Conservation (phyloP, 1,140 invertebrate genomes). For the Drosophila baimaii region DNA sequence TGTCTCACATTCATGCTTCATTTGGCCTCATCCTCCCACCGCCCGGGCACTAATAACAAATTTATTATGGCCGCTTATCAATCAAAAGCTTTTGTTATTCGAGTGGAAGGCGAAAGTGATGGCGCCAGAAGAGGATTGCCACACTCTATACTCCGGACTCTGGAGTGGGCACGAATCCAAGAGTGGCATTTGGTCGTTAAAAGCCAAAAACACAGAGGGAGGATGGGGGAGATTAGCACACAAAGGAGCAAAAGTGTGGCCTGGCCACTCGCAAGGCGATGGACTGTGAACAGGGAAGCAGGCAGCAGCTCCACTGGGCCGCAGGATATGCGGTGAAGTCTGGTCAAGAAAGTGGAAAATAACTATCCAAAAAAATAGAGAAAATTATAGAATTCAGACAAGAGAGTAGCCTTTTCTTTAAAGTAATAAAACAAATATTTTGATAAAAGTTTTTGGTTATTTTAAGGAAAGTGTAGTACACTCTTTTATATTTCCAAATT, state of each 20-base stretch:
- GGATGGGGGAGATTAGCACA: slow-evolving; percentile 50
- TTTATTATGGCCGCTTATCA: slow-evolving; percentile 75
- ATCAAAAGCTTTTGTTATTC: slow-evolving; percentile 65
- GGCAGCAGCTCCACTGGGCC: slow-evolving; percentile 1
- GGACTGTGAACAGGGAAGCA: slow-evolving; percentile 29
- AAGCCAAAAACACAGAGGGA: slow-evolving; percentile 43
- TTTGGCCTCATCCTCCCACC: slow-evolving; percentile 42
- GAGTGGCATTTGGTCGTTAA: slow-evolving; percentile 53
- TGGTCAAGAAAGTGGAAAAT: slow-evolving; percentile 6
- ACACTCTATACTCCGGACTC: slow-evolving; percentile 15
- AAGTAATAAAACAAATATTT: too few relatives aligned
- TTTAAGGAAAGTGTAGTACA: background rate
- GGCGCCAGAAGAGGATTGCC: background rate
- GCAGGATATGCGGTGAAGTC: background rate
- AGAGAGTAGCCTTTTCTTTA: too few relatives aligned
- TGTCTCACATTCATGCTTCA: slow-evolving; percentile 62
- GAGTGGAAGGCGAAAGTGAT: slow-evolving; percentile 54
- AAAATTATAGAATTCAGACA: background rate
- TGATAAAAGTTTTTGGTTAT: too few relatives aligned
- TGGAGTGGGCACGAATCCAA: slow-evolving; percentile 19
- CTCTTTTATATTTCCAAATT: too few relatives aligned
- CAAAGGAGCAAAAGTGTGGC: slow-evolving; percentile 28
- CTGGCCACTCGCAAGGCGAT: slow-evolving; percentile 26
- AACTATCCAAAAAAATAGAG: slow-evolving; percentile 1
- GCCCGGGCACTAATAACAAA: slow-evolving; percentile 64